Evolutionary conservation across 2,113 vertebrate genomes (phyloP).

Genomic region (Aix galericulata): DNA sequence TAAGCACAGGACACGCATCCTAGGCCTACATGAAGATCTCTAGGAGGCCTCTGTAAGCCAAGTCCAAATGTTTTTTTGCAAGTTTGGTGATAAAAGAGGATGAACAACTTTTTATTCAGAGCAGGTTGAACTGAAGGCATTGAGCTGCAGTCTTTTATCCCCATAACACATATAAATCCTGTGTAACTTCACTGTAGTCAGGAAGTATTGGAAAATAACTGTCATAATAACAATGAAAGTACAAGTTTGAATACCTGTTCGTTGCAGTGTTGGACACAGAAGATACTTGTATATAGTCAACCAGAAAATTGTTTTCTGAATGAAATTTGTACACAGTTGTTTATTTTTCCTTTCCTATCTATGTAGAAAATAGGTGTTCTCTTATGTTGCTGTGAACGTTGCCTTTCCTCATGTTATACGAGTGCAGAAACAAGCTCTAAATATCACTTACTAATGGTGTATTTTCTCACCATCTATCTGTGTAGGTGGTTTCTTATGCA

Average conservation of each 20-base stretch:
- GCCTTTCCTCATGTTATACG: not conserved
- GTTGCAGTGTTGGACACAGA: not conserved
- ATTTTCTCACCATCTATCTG: not conserved
- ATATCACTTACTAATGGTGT: not conserved
- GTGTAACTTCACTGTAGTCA: not conserved
- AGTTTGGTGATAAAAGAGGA: not conserved
- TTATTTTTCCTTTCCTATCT: not conserved
- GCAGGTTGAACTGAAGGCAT: not conserved
- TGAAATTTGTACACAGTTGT: not conserved
- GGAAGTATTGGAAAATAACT: not conserved
- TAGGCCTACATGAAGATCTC: not conserved
- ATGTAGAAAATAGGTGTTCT: not conserved
- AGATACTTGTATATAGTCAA: not conserved
- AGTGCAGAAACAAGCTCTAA: not conserved
- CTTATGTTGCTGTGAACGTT: not conserved
- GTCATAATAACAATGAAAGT: not conserved
- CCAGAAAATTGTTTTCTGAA: not conserved
- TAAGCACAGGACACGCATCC: accelerated
- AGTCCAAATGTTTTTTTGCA: not conserved
- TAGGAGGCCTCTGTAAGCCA: not conserved
- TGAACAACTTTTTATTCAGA: accelerated
- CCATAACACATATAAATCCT: not conserved
- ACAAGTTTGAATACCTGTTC: not conserved
- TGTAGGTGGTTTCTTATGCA: not conserved
- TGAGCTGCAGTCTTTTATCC: not conserved